phyloP scores from a whole-genome alignment of 2,113 vertebrate species.

The Chloebia gouldiae region DNA sequence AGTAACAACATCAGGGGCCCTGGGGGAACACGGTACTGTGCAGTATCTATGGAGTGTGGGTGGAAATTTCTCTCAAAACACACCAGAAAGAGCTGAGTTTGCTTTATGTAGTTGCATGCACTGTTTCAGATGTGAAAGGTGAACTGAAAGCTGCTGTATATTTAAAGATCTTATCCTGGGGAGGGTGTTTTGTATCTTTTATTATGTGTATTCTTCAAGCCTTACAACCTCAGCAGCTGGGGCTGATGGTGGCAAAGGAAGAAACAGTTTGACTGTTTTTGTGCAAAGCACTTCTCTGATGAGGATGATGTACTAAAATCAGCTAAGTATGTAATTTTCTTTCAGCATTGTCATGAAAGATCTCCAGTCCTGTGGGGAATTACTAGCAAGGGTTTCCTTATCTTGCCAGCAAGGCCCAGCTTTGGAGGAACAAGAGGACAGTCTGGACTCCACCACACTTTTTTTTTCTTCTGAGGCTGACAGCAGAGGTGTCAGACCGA shows the following conservation, averaged over 20 bases:
- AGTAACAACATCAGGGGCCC: not conserved
- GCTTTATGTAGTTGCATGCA: not conserved
- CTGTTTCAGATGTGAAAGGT: constrained; percentile 30
- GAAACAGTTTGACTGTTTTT: not conserved
- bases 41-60: not conserved
- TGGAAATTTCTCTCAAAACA: constrained; percentile 31
- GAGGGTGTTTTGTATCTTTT: not conserved
- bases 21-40: not conserved
- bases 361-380: not conserved
- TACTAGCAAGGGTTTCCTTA: not conserved
- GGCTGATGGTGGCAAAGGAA: not conserved
- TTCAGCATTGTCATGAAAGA: not conserved
- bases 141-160: not conserved
- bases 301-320: not conserved
- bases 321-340: not conserved
- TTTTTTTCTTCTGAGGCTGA: not conserved
- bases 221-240: not conserved
- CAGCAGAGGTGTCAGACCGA: not conserved
- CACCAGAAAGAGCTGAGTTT: not conserved
- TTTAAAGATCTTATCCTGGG: not conserved
- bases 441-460: not conserved
- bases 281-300: not conserved
- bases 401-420: not conserved
- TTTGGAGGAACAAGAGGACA: not conserved
- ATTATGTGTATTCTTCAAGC: not conserved